Conservation (phyloP, 2,888 invertebrate genomes). For the Mesodorylaimus sp. region DNA sequence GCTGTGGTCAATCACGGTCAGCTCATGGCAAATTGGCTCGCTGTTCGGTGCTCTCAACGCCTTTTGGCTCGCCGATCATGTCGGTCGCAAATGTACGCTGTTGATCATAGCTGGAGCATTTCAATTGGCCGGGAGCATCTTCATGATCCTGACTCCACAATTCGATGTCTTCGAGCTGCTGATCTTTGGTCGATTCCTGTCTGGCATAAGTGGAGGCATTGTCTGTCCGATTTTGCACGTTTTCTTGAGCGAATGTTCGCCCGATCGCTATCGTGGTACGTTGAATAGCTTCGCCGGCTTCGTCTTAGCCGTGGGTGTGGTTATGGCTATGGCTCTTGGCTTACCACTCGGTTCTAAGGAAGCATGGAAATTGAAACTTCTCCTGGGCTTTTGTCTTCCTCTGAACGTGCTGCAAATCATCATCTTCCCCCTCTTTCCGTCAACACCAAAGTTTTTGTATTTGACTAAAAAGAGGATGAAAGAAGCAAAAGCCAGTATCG, state of each 20-base stretch:
- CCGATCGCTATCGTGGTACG: neutral
- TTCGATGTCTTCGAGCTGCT: neutral
- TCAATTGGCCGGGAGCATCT: neutral
- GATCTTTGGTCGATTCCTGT: neutral
- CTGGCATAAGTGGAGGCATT: neutral
- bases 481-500: neutral
- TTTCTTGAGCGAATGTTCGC: neutral
- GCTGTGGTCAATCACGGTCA: constrained; percentile 1
- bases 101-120: neutral
- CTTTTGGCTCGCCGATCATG: neutral
- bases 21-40: neutral
- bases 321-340: neutral
- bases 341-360: neutral
- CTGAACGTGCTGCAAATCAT: neutral
- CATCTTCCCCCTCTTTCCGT: neutral
- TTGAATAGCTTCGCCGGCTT: neutral
- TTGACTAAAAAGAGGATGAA: neutral
- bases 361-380: neutral
- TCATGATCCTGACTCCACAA: neutral
- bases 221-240: neutral
- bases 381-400: neutral
- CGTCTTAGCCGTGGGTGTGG: neutral
- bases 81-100: neutral
- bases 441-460: constrained; percentile 1
- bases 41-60: neutral